Evolutionary conservation across 1,140 invertebrate genomes (phyloP).

Genomic region (Phymastichus coffea): DNA sequence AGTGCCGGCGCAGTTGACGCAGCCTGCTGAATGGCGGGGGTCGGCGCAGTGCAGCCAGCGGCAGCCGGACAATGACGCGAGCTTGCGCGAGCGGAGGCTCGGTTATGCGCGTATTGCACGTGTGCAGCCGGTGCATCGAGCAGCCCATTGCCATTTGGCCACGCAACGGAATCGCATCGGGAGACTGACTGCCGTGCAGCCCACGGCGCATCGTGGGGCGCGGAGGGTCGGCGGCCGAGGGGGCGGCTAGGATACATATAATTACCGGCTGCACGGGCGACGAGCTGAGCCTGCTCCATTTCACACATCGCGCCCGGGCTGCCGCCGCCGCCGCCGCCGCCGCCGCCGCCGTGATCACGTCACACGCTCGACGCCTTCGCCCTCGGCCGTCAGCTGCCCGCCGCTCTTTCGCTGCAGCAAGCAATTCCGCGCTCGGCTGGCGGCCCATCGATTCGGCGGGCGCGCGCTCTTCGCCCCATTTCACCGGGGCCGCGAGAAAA

Average conservation of each 20-base stretch:
- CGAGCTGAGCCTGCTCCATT: conserved; percentile 47
- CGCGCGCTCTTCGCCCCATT: not conserved
- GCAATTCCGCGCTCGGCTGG: conserved; percentile 36
- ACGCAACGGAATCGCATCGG: no score
- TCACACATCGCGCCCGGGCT: conserved; percentile 56
- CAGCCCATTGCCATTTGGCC: no score
- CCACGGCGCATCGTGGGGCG: no score
- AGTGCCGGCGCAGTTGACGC: conserved; percentile 14
- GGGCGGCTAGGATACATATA: no score
- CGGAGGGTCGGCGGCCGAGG: no score
- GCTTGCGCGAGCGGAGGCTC: not conserved
- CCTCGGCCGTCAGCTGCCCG: conserved; percentile 17
- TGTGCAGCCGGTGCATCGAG: conserved; percentile 8
- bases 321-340: no score
- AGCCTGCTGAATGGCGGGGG: not conserved
- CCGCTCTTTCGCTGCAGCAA: conserved; percentile 26
- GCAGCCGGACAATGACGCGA: conserved; percentile 25
- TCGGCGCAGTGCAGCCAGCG: conserved; percentile 20
- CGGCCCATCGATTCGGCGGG: conserved; percentile 32
- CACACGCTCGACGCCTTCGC: conserved; percentile 50
- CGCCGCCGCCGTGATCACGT: conserved; percentile 54
- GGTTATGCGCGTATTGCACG: conserved; percentile 1
- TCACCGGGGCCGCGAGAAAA: conserved; percentile 35
- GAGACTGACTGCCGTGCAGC: no score
- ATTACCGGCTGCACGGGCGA: not conserved